A percentile compares a stretch with the other conserved stretches of the same genome.
These are phyloP conservation scores for Oxyruncus cristatus DNA, from an alignment of 2,113 vertebrate genomes.

Conservation along the genomic window DNA sequence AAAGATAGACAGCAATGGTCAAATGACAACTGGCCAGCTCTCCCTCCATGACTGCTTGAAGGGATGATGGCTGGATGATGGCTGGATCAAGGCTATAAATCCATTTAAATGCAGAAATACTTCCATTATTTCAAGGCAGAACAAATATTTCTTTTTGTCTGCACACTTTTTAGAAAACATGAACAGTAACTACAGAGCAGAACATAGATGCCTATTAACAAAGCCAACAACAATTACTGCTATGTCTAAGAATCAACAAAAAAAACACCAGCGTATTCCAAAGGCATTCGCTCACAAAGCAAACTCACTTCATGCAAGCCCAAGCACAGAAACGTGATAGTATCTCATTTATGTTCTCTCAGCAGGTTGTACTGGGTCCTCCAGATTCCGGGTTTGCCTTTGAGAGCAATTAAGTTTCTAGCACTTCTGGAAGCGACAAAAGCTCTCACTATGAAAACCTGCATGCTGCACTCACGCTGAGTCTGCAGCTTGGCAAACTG, in stretches of 20 bases:
- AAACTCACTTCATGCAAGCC: slow-evolving; percentile 34
- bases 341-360: slow-evolving; percentile 51
- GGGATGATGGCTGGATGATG: not conserved
- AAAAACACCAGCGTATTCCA: slow-evolving; percentile 15
- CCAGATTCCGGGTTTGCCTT: slow-evolving; percentile 58
- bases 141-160: slow-evolving; percentile 2
- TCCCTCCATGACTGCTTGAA: not conserved
- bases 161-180: not conserved
- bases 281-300: slow-evolving; percentile 30
- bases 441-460: slow-evolving; percentile 16
- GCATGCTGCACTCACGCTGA: not conserved
- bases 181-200: not conserved
- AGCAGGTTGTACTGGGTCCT: slow-evolving; percentile 57
- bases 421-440: slow-evolving; percentile 27
- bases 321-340: slow-evolving; percentile 46
- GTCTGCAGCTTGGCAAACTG: not conserved
- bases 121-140: not conserved
- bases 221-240: slow-evolving; percentile 22
- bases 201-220: not conserved
- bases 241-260: slow-evolving; percentile 32
- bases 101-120: not conserved
- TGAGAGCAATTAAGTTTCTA: slow-evolving; percentile 59
- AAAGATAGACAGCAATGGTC: not conserved
- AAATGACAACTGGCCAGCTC: not conserved
- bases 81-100: not conserved